A percentile compares a stretch with the other conserved stretches of the same genome.
These are phyloP conservation scores for Antedon bifida DNA, from an alignment of 35 echinoderm and acorn worm species.

Conservation along the genomic window DNA sequence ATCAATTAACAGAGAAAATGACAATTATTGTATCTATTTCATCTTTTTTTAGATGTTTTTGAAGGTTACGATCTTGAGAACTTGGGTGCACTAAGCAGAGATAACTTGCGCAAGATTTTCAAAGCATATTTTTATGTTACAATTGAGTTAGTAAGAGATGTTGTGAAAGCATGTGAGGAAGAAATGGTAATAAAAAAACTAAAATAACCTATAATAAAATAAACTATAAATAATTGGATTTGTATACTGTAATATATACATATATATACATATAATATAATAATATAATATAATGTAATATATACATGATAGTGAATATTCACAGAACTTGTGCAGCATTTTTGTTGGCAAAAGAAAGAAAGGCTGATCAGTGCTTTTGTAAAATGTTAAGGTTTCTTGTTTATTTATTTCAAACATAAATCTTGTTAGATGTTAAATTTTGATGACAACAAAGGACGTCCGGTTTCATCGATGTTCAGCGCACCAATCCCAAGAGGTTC, in stretches of 20 bases:
- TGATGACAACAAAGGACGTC: constrained; percentile 7
- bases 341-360: too few species aligned
- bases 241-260: too few species aligned
- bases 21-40: neutral
- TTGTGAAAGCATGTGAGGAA: constrained; percentile 95
- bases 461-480: constrained; percentile 9
- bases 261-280: too few species aligned
- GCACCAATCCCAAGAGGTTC: constrained; percentile 5
- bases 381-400: neutral
- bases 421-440: constrained; percentile 5
- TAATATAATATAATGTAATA: too few species aligned
- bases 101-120: constrained; percentile 91
- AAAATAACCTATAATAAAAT: too few species aligned
- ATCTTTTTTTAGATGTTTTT: constrained; percentile 69
- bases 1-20: too few species aligned
- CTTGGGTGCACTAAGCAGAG: constrained; percentile 51
- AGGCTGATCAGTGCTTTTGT: too few species aligned
- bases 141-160: constrained; percentile 90
- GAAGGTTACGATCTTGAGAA: constrained; percentile 88
- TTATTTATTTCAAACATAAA: neutral
- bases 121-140: constrained; percentile 93
- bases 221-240: too few species aligned
- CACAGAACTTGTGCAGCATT: too few species aligned
- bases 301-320: too few species aligned
- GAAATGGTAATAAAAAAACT: constrained; percentile 74